Percentiles rank a stretch among this genome's conserved stretches.
Conservation (phyloP, 2,797 vertebrate species). For the Poecilia picta region DNA sequence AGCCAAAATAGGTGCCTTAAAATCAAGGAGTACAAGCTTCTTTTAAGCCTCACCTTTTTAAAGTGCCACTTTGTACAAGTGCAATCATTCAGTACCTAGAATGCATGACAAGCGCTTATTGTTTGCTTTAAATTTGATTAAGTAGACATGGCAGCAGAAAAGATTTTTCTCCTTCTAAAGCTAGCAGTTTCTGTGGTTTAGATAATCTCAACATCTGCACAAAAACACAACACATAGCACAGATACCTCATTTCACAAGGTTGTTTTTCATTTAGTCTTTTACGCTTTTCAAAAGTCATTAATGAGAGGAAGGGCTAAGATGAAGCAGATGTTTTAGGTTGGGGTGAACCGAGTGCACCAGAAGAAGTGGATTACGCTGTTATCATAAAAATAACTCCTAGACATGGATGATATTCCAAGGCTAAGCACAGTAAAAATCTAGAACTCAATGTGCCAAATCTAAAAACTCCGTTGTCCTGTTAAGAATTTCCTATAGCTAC, state of each 20-base stretch:
- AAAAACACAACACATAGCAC: conserved; percentile 22
- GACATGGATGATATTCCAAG: conserved; percentile 52
- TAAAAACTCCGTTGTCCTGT: not conserved
- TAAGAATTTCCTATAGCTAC: not conserved
- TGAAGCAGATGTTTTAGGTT: conserved; percentile 51
- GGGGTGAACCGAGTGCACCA: conserved; percentile 37
- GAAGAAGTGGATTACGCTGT: conserved; percentile 49
- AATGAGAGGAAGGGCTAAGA: conserved; percentile 47
- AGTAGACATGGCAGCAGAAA: not conserved
- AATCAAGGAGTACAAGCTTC: conserved; percentile 36
- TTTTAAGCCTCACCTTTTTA: conserved; percentile 40
- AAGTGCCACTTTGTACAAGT: conserved; percentile 12
- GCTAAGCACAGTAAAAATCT: conserved; percentile 22
- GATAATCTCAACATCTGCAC: conserved; percentile 33
- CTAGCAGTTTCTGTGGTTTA: conserved; percentile 10
- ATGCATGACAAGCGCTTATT: conserved; percentile 17
- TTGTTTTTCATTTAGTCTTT: conserved; percentile 22
- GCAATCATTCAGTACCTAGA: conserved; percentile 23
- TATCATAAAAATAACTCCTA: conserved; percentile 54
- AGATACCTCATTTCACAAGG: conserved; percentile 22
- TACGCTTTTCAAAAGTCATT: conserved; percentile 40
- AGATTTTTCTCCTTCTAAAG: conserved; percentile 4
- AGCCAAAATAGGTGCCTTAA: conserved; percentile 37
- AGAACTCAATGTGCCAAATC: conserved; percentile 21
- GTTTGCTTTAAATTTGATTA: conserved; percentile 24